Evolutionary conservation across 2,113 vertebrate species (phyloP).

Genomic region (Pelmatolapia mariae): DNA sequence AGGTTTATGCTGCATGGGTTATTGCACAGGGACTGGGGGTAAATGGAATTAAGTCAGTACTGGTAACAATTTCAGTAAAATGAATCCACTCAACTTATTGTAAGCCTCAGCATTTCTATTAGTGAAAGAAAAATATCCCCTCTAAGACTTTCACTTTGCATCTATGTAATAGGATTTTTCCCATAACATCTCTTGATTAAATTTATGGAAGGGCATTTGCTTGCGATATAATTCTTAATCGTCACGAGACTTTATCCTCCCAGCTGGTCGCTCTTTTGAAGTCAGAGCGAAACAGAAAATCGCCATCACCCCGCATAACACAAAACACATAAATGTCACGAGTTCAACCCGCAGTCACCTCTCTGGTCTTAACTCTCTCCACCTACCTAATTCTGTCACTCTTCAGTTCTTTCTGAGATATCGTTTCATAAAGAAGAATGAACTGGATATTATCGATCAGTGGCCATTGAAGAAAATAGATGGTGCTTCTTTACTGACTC

Average conservation of each 20-base stretch:
- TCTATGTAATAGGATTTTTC: conserved; percentile 33
- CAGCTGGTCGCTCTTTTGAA: not conserved
- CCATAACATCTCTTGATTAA: conserved; percentile 26
- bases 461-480: conserved; percentile 45
- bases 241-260: not conserved
- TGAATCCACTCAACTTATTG: conserved; percentile 48
- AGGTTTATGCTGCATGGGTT: conserved; percentile 24
- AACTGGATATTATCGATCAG: conserved; percentile 35
- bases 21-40: conserved; percentile 12
- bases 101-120: conserved; percentile 43
- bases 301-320: not conserved
- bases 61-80: conserved; percentile 49
- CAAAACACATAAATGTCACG: conserved; percentile 7
- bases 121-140: conserved; percentile 34
- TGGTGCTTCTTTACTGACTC: conserved; percentile 15
- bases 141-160: conserved; percentile 14
- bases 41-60: conserved; percentile 44
- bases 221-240: conserved; percentile 24
- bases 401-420: conserved; percentile 9
- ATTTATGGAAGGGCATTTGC: conserved; percentile 11
- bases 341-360: conserved; percentile 18
- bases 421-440: conserved; percentile 23
- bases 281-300: not conserved
- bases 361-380: conserved; percentile 16
- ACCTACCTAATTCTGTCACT: not conserved